Conservation (phyloP, 1,140 invertebrate genomes). For the Papilio machaon region DNA sequence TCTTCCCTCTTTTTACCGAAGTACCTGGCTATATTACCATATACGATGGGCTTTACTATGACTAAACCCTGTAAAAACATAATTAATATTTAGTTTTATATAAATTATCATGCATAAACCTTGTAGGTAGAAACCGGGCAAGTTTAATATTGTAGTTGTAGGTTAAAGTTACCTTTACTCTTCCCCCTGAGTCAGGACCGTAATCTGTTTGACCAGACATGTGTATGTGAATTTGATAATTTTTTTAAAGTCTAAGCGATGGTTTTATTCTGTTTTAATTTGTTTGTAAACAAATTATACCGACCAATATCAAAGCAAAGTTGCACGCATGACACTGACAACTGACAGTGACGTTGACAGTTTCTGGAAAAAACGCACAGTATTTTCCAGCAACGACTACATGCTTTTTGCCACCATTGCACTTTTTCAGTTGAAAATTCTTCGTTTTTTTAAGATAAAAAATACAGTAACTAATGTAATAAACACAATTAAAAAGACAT, state of each 20-base stretch:
- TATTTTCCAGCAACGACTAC: background rate
- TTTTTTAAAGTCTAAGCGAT: background rate
- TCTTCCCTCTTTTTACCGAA: conserved; percentile 99
- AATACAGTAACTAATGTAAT: too few species aligned
- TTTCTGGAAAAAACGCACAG: background rate
- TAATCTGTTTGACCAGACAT: conserved; percentile 89
- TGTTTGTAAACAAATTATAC: conserved; percentile 45
- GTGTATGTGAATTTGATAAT: conserved; percentile 48
- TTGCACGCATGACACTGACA: background rate
- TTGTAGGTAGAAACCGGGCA: background rate
- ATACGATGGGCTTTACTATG: conserved; percentile 98
- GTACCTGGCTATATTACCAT: conserved; percentile 97
- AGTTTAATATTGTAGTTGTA: background rate
- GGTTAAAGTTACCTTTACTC: conserved; percentile 84
- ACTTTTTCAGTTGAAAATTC: background rate
- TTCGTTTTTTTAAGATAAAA: too few species aligned
- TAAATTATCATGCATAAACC: background rate
- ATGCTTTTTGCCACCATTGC: background rate
- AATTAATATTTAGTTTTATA: conserved; percentile 5
- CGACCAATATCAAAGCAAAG: background rate
- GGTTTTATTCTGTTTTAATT: background rate
- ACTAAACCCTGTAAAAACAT: conserved; percentile 88
- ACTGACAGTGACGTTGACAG: background rate
- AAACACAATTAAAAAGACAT: too few species aligned
- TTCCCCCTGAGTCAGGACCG: conserved; percentile 90